Base-by-base conservation (phyloP, 2,113 vertebrate species). In the Scortum barcoo region DNA sequence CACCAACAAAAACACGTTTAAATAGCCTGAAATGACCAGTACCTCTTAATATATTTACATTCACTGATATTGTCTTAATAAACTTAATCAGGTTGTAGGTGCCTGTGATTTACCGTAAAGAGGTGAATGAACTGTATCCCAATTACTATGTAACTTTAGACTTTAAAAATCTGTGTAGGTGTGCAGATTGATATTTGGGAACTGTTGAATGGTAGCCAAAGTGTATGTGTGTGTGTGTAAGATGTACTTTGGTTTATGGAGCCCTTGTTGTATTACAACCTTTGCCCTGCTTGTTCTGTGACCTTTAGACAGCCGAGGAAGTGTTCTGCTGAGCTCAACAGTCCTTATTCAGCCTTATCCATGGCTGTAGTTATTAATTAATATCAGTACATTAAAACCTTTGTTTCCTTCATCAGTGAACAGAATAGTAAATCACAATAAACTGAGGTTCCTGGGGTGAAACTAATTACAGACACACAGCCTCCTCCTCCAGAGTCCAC, bases 171-270 rank as follows among this genome's bases (percentile, higher is more conserved):
- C 26, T 38, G 30, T 70, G 30, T 24, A 8, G 19, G 36, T 13
- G n/a, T 22, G 58, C 14, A 44, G 17, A 26, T 44, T 57, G 24
- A 17, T 30, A 24, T n/a, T 30, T 56, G 8, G 24, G 36, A 44
- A 17, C 17, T 54, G 48, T 11, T 16, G 12, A 28, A 24, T 50
- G 10, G 30, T 6, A 40, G 11, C 22, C 20, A 54, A 9, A 76
- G 57, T 44, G 40, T 50, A 40, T 78, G 57, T 72, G 26, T 50
- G 58, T 72, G 68, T 68, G 46, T 57, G 65, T 56, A 73, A 0
- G 2, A 11, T 94, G 95, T 81, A 95, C 95, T 96, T 96, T 96
- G 95, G 94, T 97, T 97, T 96, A 97, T 95, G 88, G 89, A 89
- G 57, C 22, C 85, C 81, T 93, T 83, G 92, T 94, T 95, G 92